Evolutionary conservation across 2,888 invertebrate species (phyloP).

Genomic region (Eucriotettix oculatus): DNA sequence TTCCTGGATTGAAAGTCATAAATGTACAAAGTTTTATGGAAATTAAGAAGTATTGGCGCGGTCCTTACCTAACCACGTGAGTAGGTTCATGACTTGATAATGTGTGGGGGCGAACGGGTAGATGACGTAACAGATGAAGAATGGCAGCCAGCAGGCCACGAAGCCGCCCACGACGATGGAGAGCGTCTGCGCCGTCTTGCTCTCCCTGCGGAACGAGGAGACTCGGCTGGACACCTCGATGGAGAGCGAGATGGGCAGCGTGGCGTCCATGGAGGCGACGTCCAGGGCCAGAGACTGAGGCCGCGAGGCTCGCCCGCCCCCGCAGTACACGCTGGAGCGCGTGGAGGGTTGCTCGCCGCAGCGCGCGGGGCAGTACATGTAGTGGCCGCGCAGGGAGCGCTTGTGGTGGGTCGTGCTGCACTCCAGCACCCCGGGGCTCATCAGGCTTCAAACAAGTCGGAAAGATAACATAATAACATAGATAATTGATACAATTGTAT

Average conservation of each 20-base stretch:
- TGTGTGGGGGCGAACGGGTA: conserved; percentile 58
- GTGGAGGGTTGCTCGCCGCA: conserved; percentile 5
- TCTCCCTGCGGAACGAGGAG: conserved; percentile 47
- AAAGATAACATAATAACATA: too few relatives aligned
- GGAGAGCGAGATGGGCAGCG: conserved; percentile 24
- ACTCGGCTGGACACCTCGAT: conserved; percentile 13
- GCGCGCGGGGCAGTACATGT: conserved; percentile 7
- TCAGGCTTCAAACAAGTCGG: neutral
- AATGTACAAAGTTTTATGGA: too few relatives aligned
- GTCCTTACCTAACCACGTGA: conserved; percentile 58
- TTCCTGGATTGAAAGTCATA: too few relatives aligned
- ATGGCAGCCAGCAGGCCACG: conserved; percentile 76
- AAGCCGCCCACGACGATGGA: conserved; percentile 79
- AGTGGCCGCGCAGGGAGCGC: conserved; percentile 10
- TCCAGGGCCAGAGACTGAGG: conserved; percentile 36
- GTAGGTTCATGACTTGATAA: conserved; percentile 46
- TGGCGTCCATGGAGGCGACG: conserved; percentile 24
- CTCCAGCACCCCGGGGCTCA: neutral
- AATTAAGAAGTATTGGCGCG: too few relatives aligned
- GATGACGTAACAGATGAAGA: conserved; percentile 66
- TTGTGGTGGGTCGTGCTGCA: conserved; percentile 1
- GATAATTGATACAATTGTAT: too few relatives aligned
- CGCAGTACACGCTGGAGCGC: conserved; percentile 14
- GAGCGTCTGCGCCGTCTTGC: conserved; percentile 74
- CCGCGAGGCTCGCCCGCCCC: conserved; percentile 24